Conservation (phyloP, 2,113 vertebrate genomes). For the Heterochromis multidens region DNA sequence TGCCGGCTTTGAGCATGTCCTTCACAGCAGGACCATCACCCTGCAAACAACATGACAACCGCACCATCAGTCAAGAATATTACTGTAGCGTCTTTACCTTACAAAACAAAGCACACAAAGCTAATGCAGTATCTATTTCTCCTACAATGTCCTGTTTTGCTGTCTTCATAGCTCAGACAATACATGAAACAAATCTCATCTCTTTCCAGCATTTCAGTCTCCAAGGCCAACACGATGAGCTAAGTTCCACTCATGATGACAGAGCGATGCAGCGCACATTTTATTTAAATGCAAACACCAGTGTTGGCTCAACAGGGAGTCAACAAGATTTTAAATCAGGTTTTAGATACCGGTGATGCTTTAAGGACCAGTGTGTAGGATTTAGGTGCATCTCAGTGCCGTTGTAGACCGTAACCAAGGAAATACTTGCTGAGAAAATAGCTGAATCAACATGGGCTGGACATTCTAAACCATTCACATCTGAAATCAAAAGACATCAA, state of each 20-base stretch:
- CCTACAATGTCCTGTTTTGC: too few relatives aligned
- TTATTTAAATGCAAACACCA: background rate
- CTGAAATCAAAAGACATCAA: background rate
- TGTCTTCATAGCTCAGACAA: background rate
- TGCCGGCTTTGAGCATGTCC: conserved; percentile 88
- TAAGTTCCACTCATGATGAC: background rate
- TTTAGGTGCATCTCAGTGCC: background rate
- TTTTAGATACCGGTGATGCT: background rate
- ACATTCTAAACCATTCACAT: background rate
- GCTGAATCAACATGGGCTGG: background rate
- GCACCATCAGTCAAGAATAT: background rate
- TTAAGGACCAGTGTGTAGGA: background rate
- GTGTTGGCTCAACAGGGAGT: background rate
- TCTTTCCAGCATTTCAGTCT: background rate
- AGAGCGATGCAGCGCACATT: background rate
- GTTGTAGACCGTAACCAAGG: background rate
- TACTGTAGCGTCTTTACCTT: too few relatives aligned
- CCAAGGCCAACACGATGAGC: background rate
- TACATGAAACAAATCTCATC: background rate
- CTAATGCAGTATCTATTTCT: too few relatives aligned
- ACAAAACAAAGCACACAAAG: too few relatives aligned
- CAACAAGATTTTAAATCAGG: background rate
- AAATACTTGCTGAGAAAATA: background rate
- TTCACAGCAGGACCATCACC: conserved; percentile 87
- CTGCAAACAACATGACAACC: conserved; percentile 60